phyloP scores from a whole-genome alignment of 1,140 invertebrate species.

The Mycetomoellerius zeteki region DNA sequence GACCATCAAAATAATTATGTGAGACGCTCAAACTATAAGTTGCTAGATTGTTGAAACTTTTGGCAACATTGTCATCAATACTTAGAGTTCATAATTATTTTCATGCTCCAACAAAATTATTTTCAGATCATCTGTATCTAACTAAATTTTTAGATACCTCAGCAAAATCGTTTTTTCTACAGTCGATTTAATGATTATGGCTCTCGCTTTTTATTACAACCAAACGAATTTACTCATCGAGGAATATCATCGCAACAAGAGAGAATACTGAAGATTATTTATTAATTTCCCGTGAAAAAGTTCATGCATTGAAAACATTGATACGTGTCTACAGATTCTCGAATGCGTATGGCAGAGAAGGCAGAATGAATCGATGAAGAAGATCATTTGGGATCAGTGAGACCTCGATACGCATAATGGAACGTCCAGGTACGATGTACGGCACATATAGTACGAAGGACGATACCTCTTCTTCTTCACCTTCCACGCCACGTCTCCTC shows the following conservation, averaged over 20 bases:
- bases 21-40: too few relatives aligned
- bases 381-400: slow-evolving; percentile 31
- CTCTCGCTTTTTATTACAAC: background rate
- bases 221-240: background rate
- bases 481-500: slow-evolving; percentile 51
- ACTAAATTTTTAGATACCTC: too few relatives aligned
- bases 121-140: too few relatives aligned
- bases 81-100: too few relatives aligned
- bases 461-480: slow-evolving; percentile 39
- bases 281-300: background rate
- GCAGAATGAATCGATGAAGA: slow-evolving; percentile 35
- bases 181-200: background rate
- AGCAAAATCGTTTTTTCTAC: too few relatives aligned
- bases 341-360: background rate
- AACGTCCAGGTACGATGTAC: slow-evolving; percentile 34
- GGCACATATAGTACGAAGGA: slow-evolving; percentile 24
- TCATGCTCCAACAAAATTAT: too few relatives aligned
- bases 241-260: background rate
- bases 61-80: too few relatives aligned
- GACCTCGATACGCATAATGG: slow-evolving; percentile 66
- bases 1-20: too few relatives aligned
- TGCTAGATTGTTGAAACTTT: too few relatives aligned
- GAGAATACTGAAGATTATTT: background rate
- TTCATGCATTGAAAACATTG: background rate
- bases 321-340: slow-evolving; percentile 4